Evolutionary conservation across 1,140 invertebrate species (phyloP).

Genomic region (Odontomachus brunneus): DNA sequence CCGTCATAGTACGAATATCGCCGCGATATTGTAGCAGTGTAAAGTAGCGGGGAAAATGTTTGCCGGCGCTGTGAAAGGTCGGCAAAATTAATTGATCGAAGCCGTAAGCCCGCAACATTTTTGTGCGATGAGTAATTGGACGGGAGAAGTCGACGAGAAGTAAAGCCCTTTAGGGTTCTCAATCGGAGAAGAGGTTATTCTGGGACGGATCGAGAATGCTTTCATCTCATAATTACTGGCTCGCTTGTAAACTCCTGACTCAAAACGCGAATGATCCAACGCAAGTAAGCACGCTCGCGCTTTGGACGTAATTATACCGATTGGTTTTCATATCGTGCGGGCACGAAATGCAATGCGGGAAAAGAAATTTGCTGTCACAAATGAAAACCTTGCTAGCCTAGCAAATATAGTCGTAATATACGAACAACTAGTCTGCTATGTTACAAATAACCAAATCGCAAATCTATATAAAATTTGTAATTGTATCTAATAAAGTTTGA

Average conservation of each 20-base stretch:
- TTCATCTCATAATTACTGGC: conserved; percentile 72
- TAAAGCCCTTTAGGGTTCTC: conserved; percentile 50
- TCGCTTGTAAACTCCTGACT: conserved; percentile 65
- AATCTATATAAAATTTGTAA: too few relatives aligned
- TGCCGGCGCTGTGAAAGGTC: conserved; percentile 37
- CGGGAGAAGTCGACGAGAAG: conserved; percentile 64
- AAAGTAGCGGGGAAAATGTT: conserved; percentile 31
- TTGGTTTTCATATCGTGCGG: conserved; percentile 26
- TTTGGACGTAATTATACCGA: conserved; percentile 57
- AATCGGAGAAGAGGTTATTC: conserved; percentile 49
- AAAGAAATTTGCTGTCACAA: too few relatives aligned
- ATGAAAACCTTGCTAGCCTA: too few relatives aligned
- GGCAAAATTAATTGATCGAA: conserved; percentile 68
- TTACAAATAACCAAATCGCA: too few relatives aligned
- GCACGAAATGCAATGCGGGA: too few relatives aligned
- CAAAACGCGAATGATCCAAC: conserved; percentile 66
- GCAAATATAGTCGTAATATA: too few relatives aligned
- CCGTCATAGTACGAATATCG: conserved; percentile 42
- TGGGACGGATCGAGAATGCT: conserved; percentile 54
- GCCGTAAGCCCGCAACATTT: conserved; percentile 53
- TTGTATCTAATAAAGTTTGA: too few relatives aligned
- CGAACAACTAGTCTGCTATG: too few relatives aligned
- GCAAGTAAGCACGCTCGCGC: conserved; percentile 47
- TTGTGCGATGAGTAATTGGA: conserved; percentile 68
- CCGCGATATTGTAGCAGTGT: conserved; percentile 37